Evolutionary conservation across 2,113 vertebrate genomes (phyloP).

Genomic region (Prietella phreatophila): DNA sequence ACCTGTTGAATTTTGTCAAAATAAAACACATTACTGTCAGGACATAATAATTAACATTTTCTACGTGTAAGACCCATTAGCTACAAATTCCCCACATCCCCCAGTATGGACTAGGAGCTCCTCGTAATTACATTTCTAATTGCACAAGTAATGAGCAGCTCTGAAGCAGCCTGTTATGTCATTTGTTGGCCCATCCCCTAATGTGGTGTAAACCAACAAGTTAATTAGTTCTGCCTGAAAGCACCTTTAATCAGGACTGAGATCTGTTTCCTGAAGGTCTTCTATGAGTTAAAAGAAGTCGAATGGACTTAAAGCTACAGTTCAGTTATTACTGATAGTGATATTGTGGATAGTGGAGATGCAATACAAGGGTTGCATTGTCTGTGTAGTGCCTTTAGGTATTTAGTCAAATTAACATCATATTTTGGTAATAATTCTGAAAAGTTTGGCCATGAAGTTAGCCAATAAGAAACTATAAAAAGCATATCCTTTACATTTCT

Average conservation of each 20-base stretch:
- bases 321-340: not conserved
- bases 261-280: constrained; percentile 39
- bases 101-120: constrained; percentile 55
- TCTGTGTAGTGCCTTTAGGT: not conserved
- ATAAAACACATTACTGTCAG: not conserved
- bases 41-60: constrained; percentile 8
- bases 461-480: not conserved
- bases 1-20: not conserved
- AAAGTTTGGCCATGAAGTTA: not conserved
- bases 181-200: constrained; percentile 69
- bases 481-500: not conserved
- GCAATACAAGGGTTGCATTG: not conserved
- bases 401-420: not conserved
- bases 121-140: constrained; percentile 75
- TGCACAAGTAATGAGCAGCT: constrained; percentile 72
- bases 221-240: constrained; percentile 66
- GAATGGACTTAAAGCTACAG: constrained; percentile 13
- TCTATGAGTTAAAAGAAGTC: constrained; percentile 9
- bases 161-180: constrained; percentile 68
- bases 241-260: constrained; percentile 41
- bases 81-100: constrained; percentile 55
- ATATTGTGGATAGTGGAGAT: not conserved
- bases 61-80: constrained; percentile 51
- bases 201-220: constrained; percentile 67
- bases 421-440: not conserved